Percentiles rank a stretch among this genome's conserved stretches.
Evolutionary conservation across 2,113 vertebrate species (phyloP).

Genomic region (Albula glossodonta): DNA sequence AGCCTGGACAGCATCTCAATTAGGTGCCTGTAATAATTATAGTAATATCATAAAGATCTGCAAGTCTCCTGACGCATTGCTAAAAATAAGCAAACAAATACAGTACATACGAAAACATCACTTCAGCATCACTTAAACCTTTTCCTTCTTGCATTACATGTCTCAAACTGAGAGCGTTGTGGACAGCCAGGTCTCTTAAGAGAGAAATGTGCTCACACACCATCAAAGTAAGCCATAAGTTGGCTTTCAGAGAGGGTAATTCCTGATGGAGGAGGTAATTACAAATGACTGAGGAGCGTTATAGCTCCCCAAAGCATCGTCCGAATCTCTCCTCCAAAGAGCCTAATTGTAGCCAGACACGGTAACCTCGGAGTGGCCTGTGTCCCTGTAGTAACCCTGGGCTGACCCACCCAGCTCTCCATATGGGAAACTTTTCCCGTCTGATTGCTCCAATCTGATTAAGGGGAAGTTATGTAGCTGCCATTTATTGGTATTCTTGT

Average conservation of each 20-base stretch:
- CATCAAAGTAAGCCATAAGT: slow-evolving; percentile 63
- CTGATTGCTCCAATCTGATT: slow-evolving; percentile 88
- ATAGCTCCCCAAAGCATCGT: slow-evolving; percentile 79
- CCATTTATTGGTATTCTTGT: slow-evolving; percentile 78
- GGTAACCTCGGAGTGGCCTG: slow-evolving; percentile 84
- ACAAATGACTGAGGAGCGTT: slow-evolving; percentile 79
- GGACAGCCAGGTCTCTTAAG: slow-evolving; percentile 27
- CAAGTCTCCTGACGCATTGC: too few species aligned
- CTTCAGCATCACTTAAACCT: not conserved
- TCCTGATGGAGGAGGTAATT: slow-evolving; percentile 79
- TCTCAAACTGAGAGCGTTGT: not conserved
- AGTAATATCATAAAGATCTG: too few species aligned
- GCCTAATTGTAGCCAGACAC: slow-evolving; percentile 93
- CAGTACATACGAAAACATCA: too few species aligned
- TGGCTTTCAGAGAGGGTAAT: slow-evolving; percentile 76
- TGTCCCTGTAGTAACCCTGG: slow-evolving; percentile 87
- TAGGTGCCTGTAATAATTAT: too few species aligned
- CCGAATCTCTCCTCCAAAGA: slow-evolving; percentile 73
- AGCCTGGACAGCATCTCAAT: too few species aligned
- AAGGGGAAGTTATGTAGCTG: slow-evolving; percentile 80
- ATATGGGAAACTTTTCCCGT: slow-evolving; percentile 86
- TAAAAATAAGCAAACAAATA: too few species aligned
- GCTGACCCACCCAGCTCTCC: slow-evolving; percentile 60
- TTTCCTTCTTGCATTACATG: not conserved
- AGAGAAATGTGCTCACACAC: slow-evolving; percentile 75